Conservation (phyloP, 2,113 vertebrate species). For the Labeo rohita region DNA sequence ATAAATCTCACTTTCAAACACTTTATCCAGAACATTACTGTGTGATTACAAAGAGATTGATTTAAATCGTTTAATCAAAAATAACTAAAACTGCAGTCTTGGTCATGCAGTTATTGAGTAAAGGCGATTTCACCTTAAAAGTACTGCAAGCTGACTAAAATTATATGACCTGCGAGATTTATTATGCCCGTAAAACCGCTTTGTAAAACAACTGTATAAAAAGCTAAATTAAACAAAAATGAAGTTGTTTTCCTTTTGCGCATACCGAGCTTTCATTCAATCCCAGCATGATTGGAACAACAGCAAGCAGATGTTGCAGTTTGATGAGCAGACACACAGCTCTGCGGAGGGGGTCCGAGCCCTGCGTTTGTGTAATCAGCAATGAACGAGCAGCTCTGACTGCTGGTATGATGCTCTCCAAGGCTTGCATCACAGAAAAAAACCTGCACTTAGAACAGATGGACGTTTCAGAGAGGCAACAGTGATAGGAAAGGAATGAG, state of each 20-base stretch:
- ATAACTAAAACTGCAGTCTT: background rate
- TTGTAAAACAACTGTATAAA: constrained; percentile 18
- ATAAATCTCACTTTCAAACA: constrained; percentile 23
- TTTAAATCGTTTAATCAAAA: constrained; percentile 22
- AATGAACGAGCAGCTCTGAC: background rate
- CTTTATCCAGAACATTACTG: constrained; percentile 5
- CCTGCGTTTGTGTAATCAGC: constrained; percentile 30
- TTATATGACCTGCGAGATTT: background rate
- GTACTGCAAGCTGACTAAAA: background rate
- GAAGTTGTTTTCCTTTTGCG: background rate
- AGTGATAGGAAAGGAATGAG: background rate
- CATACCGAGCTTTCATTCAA: background rate
- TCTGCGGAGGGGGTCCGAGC: constrained; percentile 20
- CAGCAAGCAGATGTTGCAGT: constrained; percentile 30
- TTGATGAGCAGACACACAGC: constrained; percentile 8
- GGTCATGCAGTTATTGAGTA: background rate
- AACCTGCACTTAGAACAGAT: constrained; percentile 9
- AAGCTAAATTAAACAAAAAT: constrained; percentile 26
- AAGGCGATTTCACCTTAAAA: background rate
- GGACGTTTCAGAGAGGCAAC: background rate
- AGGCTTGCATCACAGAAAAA: background rate
- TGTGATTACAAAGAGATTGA: constrained; percentile 33
- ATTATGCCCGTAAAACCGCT: background rate
- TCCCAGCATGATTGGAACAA: constrained; percentile 33
- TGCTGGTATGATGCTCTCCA: constrained; percentile 11